phyloP scores from a whole-genome alignment of 1,140 invertebrate genomes.

The Solenopsis invicta region DNA sequence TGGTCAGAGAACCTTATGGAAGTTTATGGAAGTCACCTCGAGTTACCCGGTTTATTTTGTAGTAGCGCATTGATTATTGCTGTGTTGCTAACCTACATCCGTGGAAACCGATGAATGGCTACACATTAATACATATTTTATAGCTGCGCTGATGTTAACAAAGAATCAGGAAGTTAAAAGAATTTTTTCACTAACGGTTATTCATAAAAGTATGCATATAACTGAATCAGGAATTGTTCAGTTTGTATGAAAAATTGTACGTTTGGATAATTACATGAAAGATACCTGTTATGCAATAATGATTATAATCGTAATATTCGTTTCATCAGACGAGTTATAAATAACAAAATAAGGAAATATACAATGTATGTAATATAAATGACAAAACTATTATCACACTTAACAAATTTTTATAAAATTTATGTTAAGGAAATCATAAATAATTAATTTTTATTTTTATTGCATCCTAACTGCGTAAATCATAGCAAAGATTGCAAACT shows the following conservation, averaged over 20 bases:
- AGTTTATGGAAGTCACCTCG: no score
- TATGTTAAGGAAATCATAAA: constrained; percentile 16
- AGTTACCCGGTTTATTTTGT: no score
- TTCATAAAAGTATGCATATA: background rate
- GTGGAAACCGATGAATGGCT: no score
- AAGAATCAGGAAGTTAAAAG: background rate
- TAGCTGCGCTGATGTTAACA: background rate
- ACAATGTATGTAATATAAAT: background rate
- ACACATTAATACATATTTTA: background rate
- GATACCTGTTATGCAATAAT: no score
- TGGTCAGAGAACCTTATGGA: no score
- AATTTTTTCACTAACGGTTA: background rate
- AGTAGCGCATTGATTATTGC: no score
- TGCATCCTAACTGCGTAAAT: background rate
- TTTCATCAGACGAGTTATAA: no score
- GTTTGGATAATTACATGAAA: background rate
- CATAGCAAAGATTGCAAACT: background rate
- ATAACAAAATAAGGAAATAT: background rate
- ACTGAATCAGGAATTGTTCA: background rate
- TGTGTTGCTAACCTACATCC: no score
- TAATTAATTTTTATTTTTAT: constrained; percentile 2
- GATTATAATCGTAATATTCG: no score
- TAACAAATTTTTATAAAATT: background rate
- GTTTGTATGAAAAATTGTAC: background rate
- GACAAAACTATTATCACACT: background rate